Conservation (phyloP, 2,797 vertebrate genomes). For the Furcifer pardalis region DNA sequence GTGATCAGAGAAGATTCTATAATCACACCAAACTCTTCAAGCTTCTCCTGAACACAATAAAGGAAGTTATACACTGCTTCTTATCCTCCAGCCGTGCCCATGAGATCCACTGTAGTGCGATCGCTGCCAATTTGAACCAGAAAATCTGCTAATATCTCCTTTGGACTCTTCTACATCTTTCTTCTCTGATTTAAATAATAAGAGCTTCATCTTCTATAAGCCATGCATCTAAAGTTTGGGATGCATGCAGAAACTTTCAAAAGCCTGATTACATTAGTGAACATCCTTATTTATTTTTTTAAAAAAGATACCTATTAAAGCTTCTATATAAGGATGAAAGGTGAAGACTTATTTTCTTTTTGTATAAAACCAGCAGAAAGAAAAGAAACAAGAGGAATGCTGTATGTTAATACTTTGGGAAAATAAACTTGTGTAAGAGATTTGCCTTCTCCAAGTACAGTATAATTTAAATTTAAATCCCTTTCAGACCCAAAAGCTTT, state of each 20-base stretch:
- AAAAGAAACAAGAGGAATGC: constrained; percentile 42
- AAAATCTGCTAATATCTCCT: constrained; percentile 34
- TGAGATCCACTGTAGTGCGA: constrained; percentile 27
- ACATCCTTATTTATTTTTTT: constrained; percentile 31
- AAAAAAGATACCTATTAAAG: constrained; percentile 63
- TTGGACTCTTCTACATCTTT: constrained; percentile 63
- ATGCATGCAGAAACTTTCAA: constrained; percentile 61
- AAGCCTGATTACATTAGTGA: constrained; percentile 68
- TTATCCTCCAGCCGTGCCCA: constrained; percentile 36
- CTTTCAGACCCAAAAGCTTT: constrained; percentile 71
- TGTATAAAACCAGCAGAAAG: constrained; percentile 56
- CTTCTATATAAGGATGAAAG: constrained; percentile 67
- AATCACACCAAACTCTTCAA: constrained; percentile 23
- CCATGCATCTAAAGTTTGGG: constrained; percentile 61
- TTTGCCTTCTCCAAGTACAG: constrained; percentile 69
- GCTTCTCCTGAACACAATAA: constrained; percentile 19
- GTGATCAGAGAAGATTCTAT: background rate
- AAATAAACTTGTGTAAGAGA: constrained; percentile 76
- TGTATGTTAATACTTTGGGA: constrained; percentile 70
- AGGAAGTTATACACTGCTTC: constrained; percentile 53
- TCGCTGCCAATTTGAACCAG: constrained; percentile 42
- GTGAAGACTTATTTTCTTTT: constrained; percentile 59
- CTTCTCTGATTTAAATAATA: constrained; percentile 59
- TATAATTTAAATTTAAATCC: constrained; percentile 80
- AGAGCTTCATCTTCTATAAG: constrained; percentile 56